A percentile compares a stretch with the other conserved stretches of the same genome.
Conservation (phyloP, 23 tunicate genomes). For the Styela clava region DNA sequence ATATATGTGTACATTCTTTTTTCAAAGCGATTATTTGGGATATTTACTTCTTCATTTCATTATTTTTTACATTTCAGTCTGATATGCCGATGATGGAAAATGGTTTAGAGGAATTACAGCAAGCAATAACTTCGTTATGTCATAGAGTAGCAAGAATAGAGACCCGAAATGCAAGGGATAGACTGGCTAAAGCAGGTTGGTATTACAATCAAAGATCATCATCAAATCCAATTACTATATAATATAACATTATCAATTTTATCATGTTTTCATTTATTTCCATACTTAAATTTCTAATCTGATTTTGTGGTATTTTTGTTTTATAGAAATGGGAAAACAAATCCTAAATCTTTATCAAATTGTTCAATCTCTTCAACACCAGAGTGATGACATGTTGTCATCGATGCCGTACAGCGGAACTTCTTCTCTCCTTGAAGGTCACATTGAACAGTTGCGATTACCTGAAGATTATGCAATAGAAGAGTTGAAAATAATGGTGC, state of each 20-base stretch:
- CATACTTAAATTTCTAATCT: too few relatives aligned
- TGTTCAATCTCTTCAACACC: conserved; percentile 14
- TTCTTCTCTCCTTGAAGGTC: conserved; percentile 22
- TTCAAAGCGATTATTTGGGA: conserved; percentile 1
- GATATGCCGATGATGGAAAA: conserved; percentile 20
- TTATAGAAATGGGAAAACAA: conserved; percentile 60
- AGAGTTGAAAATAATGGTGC: conserved; percentile 34
- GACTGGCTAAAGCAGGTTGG: conserved; percentile 66
- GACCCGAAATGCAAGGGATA: conserved; percentile 36
- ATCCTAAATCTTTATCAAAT: conserved; percentile 39
- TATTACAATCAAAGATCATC: neutral
- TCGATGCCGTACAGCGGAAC: neutral
- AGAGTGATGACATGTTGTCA: conserved; percentile 11
- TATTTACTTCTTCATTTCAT: too few relatives aligned
- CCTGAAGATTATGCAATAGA: conserved; percentile 76
- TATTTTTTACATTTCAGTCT: conserved; percentile 15
- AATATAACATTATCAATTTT: neutral
- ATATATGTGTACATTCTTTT: neutral
- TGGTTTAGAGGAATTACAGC: conserved; percentile 37
- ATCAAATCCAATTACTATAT: neutral
- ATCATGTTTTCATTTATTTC: too few relatives aligned
- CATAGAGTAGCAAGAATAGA: conserved; percentile 44
- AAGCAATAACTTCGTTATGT: conserved; percentile 41
- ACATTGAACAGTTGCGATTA: conserved; percentile 23
- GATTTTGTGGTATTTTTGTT: too few relatives aligned